A percentile compares a stretch with the other conserved stretches of the same genome.
Conservation (phyloP, 2,113 vertebrate genomes). For the Thunnus maccoyii region DNA sequence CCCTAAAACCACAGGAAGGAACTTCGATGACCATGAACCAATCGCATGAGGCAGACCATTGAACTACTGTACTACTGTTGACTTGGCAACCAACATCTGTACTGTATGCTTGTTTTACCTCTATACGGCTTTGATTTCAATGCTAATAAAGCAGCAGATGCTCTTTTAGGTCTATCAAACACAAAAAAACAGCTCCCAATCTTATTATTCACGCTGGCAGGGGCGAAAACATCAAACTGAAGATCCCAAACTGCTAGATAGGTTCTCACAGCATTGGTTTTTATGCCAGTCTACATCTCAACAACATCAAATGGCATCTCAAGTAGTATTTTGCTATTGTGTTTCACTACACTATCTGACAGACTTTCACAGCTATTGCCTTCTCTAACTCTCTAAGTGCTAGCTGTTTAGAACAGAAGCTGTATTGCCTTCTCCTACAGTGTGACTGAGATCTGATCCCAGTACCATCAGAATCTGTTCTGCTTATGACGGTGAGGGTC, state of each 20-base stretch:
- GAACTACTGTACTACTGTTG: background rate
- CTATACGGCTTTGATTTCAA: constrained; percentile 5
- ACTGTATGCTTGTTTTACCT: constrained; percentile 12
- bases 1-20: constrained; percentile 32
- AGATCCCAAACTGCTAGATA: constrained; percentile 20
- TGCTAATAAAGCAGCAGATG: constrained; percentile 30
- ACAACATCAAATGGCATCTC: constrained; percentile 50
- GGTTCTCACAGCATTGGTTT: constrained; percentile 10
- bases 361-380: constrained; percentile 23
- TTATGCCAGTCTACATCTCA: constrained; percentile 30
- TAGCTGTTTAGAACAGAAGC: constrained; percentile 51
- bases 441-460: constrained; percentile 51
- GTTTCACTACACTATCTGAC: constrained; percentile 31
- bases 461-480: constrained; percentile 40
- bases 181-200: background rate
- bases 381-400: constrained; percentile 44
- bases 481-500: constrained; percentile 27
- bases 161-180: constrained; percentile 20
- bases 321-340: constrained; percentile 49
- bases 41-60: background rate
- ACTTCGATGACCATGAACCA: background rate
- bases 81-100: constrained; percentile 15
- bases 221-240: constrained; percentile 17
- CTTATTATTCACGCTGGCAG: constrained; percentile 1
- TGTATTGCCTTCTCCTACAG: constrained; percentile 32